Percentiles rank a stretch among this genome's conserved stretches.
phyloP scores from a whole-genome alignment of 1,140 invertebrate genomes.

The Heterodera carotae region DNA sequence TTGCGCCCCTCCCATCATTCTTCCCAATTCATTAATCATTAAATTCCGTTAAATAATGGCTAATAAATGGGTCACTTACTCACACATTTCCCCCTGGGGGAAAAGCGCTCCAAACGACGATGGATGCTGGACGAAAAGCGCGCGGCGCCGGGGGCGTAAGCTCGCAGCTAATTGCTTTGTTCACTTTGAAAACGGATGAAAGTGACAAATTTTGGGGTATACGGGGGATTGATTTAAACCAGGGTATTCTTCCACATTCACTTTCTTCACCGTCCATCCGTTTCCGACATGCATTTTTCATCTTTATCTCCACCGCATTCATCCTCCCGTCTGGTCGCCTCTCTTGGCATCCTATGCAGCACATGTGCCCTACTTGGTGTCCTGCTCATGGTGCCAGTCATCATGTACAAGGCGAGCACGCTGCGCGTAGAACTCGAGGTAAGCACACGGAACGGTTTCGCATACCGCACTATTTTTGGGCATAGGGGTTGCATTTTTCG shows the following conservation, averaged over 20 bases:
- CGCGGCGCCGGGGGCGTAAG: not conserved
- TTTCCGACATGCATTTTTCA: not conserved
- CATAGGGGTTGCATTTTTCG: too few species aligned
- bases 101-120: not conserved
- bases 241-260: not conserved
- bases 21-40: too few species aligned
- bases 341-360: conserved; percentile 14
- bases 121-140: not conserved
- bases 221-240: not conserved
- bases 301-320: not conserved
- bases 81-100: not conserved
- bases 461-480: too few species aligned
- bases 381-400: conserved; percentile 22
- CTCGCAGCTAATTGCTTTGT: not conserved
- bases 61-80: not conserved
- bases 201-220: not conserved
- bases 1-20: too few species aligned
- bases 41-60: not conserved
- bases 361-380: conserved; percentile 18
- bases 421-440: conserved; percentile 10
- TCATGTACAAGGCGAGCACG: conserved; percentile 23
- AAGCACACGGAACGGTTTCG: too few species aligned
- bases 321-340: not conserved
- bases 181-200: not conserved
- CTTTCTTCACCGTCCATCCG: not conserved